Conservation (phyloP, 2,888 invertebrate species). For the Apoda limacodes region DNA sequence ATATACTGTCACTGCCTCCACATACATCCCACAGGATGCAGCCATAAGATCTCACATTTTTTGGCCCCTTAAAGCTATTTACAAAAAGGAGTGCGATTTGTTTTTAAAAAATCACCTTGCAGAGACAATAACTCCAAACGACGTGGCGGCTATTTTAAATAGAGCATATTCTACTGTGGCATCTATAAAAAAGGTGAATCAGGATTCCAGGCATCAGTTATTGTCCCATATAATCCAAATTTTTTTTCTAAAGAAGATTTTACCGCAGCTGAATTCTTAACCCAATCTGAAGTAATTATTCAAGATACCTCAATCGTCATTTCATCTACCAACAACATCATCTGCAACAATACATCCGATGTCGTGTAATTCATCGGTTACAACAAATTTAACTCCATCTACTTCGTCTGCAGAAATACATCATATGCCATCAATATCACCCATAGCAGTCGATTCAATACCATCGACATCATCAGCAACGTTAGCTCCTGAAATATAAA, state of each 20-base stretch:
- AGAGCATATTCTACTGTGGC: constrained; percentile 15
- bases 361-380: too few relatives aligned
- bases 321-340: too few relatives aligned
- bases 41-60: constrained; percentile 1
- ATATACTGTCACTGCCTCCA: background rate
- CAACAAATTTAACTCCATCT: too few relatives aligned
- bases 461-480: too few relatives aligned
- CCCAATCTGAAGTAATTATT: constrained; percentile 15
- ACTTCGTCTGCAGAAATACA: too few relatives aligned
- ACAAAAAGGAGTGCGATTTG: background rate
- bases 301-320: constrained; percentile 12
- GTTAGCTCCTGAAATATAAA: too few relatives aligned
- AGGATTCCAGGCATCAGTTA: constrained; percentile 17
- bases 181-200: constrained; percentile 19
- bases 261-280: constrained; percentile 12
- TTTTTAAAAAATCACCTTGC: constrained; percentile 4
- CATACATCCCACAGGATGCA: constrained; percentile 1
- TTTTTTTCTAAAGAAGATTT: constrained; percentile 18
- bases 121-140: constrained; percentile 14
- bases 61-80: constrained; percentile 1
- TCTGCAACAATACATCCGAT: too few relatives aligned
- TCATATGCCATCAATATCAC: too few relatives aligned
- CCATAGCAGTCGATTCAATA: too few relatives aligned
- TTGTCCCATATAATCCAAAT: constrained; percentile 15
- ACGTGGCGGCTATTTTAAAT: constrained; percentile 14